phyloP scores from a whole-genome alignment of 2,113 vertebrate genomes.

The Vulpes lagopus region DNA sequence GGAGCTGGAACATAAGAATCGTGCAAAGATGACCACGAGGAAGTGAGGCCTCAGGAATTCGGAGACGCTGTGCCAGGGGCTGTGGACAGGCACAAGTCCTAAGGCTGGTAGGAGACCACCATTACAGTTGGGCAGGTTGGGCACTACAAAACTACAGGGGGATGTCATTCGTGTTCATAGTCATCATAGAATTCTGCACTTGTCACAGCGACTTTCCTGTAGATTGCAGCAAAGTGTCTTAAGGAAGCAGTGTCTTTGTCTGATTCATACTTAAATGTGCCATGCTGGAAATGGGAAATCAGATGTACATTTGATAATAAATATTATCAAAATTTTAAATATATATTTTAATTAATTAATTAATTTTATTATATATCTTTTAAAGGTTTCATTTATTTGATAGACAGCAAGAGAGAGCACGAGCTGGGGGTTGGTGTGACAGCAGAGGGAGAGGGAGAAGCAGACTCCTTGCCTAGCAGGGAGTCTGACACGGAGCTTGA shows the following conservation, averaged over 20 bases:
- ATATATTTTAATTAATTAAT: neutral
- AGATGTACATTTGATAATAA: neutral
- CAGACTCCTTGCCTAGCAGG: too few species aligned
- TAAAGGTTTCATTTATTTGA: too few species aligned
- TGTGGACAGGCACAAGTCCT: neutral
- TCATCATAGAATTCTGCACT: neutral
- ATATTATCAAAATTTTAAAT: neutral
- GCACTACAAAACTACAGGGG: neutral
- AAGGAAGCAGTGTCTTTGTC: neutral
- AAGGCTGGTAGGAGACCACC: neutral
- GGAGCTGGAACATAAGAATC: neutral
- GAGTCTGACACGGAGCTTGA: too few species aligned
- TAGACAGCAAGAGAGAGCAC: too few species aligned
- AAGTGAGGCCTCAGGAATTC: neutral
- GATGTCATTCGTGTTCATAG: neutral
- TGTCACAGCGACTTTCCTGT: neutral
- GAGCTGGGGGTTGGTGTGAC: too few species aligned
- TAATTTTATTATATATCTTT: too few species aligned
- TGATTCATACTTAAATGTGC: neutral
- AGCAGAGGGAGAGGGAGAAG: too few species aligned
- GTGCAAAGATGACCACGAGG: neutral
- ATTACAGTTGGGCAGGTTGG: too few species aligned
- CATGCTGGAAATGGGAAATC: neutral
- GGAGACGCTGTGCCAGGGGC: neutral
- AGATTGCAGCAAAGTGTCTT: neutral